Evolutionary conservation across 2,113 vertebrate genomes (phyloP), one percentile per base, ranked within the genome.

Genomic region (Pseudolaguvia tuberculata): DNA sequence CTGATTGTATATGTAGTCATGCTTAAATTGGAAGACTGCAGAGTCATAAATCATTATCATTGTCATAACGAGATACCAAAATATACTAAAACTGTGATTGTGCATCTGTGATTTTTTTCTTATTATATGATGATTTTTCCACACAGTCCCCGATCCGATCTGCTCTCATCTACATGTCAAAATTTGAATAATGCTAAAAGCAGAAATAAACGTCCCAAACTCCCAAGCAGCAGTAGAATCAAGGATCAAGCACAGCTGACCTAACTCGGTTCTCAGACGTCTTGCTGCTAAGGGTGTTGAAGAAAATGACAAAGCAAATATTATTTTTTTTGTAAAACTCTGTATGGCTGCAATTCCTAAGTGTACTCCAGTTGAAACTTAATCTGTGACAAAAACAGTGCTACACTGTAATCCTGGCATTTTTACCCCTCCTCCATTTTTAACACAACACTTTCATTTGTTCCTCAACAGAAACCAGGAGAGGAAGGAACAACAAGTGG

Each of bases 401-500:
- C 48, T 8, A 59, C 79, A 75, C 83, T 79, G 73, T 80, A 80
- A 83, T 76, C 76, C 14, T 70, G 73, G 65, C 71, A 67, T 74
- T 82, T 76, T 82, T 80, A 65, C 70, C 55, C 72, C 50, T 62
- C 47, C 45, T 70, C 75, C n/a, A 7, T 72, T 77, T 84, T 83
- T 79, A 66, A 73, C 69, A 62, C 79, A 81, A 83, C 78, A 72
- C 71, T 67, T 83, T 85, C 81, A 82, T 85, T 79, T 82, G 82
- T 87, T 82, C 84, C 74, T 84, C 82, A 81, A 21, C 82, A 85
- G 79, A 86, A 82, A 70, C 71, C 80, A 78, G 82, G 72, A 65
- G 55, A 85, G 79, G 86, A 80, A 82, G 71, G 80, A 87, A 86
- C 83, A 86, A 87, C 79, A 84, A 87, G 83, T 72, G 61, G 72